phyloP scores from a whole-genome alignment of 2,888 invertebrate genomes.

The Fragum whitleyi region DNA sequence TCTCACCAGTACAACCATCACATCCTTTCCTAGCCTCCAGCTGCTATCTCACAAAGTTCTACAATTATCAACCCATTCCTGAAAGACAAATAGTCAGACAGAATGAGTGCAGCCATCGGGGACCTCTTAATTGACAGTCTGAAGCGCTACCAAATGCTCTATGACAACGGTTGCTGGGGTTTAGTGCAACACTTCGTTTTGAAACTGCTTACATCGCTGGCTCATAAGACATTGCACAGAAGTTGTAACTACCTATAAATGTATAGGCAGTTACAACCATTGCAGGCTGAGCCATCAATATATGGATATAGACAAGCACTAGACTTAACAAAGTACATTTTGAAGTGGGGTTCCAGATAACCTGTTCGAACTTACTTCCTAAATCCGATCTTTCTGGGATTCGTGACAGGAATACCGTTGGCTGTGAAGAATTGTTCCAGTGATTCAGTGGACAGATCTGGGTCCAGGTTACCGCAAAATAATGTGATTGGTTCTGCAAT shows the following conservation, averaged over 20 bases:
- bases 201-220: too few relatives aligned
- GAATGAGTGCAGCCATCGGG: not conserved
- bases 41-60: not conserved
- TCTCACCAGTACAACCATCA: not conserved
- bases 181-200: too few relatives aligned
- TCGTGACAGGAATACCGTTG: constrained; percentile 59
- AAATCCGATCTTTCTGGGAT: constrained; percentile 57
- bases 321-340: too few relatives aligned
- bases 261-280: too few relatives aligned
- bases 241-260: too few relatives aligned
- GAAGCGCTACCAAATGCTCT: not conserved
- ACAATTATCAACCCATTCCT: not conserved
- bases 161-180: not conserved
- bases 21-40: not conserved
- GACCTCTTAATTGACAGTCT: not conserved
- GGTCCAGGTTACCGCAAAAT: constrained; percentile 67
- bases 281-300: too few relatives aligned
- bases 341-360: too few relatives aligned
- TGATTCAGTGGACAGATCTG: constrained; percentile 54
- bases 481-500: constrained; percentile 59
- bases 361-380: constrained; percentile 62
- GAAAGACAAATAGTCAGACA: not conserved
- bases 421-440: constrained; percentile 65
- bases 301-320: too few relatives aligned
- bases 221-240: too few relatives aligned